A percentile compares a stretch with the other conserved stretches of the same genome.
Evolutionary conservation across 2,797 vertebrate genomes (phyloP).

Genomic region (Brotula barbata): DNA sequence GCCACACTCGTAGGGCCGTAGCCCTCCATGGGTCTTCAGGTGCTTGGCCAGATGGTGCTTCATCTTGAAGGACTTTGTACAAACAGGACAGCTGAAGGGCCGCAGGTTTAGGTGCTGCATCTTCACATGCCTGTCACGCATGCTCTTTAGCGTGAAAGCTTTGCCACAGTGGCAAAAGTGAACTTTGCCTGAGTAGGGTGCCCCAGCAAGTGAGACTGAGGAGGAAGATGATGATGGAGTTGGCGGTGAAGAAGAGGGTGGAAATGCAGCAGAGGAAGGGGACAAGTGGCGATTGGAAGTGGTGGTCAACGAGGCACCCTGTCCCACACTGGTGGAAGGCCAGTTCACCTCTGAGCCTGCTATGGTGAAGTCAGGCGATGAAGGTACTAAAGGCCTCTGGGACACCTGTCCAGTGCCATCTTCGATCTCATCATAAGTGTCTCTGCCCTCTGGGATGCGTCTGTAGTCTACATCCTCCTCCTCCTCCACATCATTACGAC

Average conservation of each 20-base stretch:
- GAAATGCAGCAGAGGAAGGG: constrained; percentile 64
- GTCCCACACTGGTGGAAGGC: constrained; percentile 51
- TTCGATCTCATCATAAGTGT: constrained; percentile 78
- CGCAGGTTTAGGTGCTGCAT: constrained; percentile 97
- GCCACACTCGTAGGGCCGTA: constrained; percentile 88
- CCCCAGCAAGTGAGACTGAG: constrained; percentile 68
- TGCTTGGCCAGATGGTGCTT: constrained; percentile 96
- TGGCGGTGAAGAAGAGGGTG: constrained; percentile 64
- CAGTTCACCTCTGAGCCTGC: constrained; percentile 65
- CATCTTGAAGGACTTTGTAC: constrained; percentile 95
- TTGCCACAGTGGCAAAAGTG: constrained; percentile 96
- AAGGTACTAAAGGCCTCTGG: constrained; percentile 74
- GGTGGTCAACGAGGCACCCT: constrained; percentile 53
- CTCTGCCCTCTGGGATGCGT: constrained; percentile 75
- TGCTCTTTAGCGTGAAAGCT: constrained; percentile 92
- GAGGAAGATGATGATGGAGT: constrained; percentile 78
- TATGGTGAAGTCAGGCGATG: constrained; percentile 71
- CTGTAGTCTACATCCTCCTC: constrained; percentile 81
- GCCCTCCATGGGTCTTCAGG: constrained; percentile 92
- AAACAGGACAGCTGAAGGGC: constrained; percentile 90
- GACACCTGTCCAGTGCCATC: constrained; percentile 79
- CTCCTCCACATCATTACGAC: constrained; percentile 65
- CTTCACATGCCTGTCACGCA: constrained; percentile 94
- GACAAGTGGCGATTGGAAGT: constrained; percentile 63
- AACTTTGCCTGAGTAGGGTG: constrained; percentile 81